Conservation (phyloP, 2,888 invertebrate species). For the Diogma glabrata region DNA sequence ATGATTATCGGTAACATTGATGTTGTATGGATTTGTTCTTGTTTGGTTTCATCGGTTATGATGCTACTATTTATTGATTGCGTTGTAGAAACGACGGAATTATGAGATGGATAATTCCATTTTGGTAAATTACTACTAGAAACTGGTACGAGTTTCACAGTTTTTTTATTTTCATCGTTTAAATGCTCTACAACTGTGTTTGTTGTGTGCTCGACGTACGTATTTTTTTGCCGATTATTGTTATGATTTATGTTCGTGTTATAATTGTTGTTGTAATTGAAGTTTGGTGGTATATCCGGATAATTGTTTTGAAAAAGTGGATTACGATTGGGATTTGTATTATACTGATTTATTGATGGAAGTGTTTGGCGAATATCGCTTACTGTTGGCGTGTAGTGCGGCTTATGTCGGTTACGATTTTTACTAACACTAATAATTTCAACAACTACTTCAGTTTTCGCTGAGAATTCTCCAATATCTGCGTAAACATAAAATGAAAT, state of each 20-base stretch:
- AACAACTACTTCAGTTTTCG: constrained; percentile 57
- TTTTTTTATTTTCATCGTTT: too few relatives aligned
- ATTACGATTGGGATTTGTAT: not conserved
- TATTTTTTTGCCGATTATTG: constrained; percentile 4
- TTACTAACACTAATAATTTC: constrained; percentile 37
- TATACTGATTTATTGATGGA: not conserved
- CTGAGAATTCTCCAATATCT: constrained; percentile 49
- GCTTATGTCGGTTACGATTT: constrained; percentile 26
- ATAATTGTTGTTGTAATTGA: too few relatives aligned
- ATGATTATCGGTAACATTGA: constrained; percentile 57
- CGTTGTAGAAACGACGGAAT: constrained; percentile 11
- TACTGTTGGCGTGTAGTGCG: constrained; percentile 29
- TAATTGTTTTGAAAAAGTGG: not conserved
- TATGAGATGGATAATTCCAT: too few relatives aligned
- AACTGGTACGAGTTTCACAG: not conserved
- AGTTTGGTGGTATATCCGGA: constrained; percentile 4
- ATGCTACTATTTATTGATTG: constrained; percentile 12
- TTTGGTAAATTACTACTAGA: too few relatives aligned
- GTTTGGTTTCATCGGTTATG: constrained; percentile 34
- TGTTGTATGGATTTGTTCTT: constrained; percentile 43
- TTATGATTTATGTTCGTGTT: too few relatives aligned
- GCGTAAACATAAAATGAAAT: constrained; percentile 57
- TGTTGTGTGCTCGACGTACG: not conserved
- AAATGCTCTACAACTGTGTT: not conserved
- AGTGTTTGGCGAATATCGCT: constrained; percentile 31